phyloP scores from a whole-genome alignment of 2,113 vertebrate genomes.

The Centrocercus urophasianus region DNA sequence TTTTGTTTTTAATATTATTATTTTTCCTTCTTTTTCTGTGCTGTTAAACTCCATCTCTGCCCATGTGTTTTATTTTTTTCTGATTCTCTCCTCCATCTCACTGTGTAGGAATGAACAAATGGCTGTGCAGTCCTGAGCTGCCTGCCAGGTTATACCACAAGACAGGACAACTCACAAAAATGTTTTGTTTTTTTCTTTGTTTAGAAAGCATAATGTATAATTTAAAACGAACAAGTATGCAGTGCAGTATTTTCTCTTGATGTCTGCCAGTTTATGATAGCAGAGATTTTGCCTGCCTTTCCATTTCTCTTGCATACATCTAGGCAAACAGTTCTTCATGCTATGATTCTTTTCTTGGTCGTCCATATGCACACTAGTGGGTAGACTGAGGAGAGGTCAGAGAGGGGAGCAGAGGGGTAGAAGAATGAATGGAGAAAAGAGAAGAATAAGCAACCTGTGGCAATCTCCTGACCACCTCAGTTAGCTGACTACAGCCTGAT shows the following conservation, averaged over 20 bases:
- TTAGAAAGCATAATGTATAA: background rate
- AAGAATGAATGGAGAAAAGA: background rate
- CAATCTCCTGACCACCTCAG: background rate
- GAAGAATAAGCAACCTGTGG: background rate
- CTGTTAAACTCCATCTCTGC: background rate
- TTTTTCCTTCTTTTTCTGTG: background rate
- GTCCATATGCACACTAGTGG: background rate
- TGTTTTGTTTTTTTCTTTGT: background rate
- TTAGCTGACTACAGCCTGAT: background rate
- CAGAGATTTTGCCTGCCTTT: background rate
- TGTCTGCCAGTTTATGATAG: background rate
- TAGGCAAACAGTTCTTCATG: background rate
- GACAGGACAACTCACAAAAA: background rate
- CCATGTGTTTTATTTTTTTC: background rate
- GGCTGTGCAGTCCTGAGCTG: background rate
- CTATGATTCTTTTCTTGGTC: background rate
- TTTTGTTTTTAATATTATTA: background rate
- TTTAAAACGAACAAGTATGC: background rate
- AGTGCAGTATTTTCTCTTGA: background rate
- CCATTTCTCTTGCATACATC: background rate
- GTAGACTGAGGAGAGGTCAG: background rate
- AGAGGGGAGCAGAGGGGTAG: accelerated
- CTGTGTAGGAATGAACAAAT: background rate
- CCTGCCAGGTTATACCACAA: background rate
- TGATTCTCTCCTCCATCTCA: background rate